These are phyloP conservation scores for Lerista edwardsae DNA, from an alignment of 2,797 vertebrate species.

Conservation along the genomic window DNA sequence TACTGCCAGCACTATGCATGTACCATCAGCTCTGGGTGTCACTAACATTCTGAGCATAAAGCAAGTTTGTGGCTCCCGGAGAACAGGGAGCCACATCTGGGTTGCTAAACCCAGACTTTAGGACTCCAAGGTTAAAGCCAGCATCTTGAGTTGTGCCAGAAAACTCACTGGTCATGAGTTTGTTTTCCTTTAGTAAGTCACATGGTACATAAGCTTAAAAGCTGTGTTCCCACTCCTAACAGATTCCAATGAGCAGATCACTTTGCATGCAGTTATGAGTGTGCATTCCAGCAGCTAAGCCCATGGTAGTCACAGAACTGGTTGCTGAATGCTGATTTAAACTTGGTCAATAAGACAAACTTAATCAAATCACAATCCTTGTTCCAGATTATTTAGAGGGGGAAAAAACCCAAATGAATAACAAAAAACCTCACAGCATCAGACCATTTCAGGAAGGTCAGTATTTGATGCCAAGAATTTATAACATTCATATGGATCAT, in stretches of 20 bases:
- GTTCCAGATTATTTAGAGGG: conserved; percentile 28
- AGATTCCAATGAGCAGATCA: too few species aligned
- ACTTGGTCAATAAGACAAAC: neutral
- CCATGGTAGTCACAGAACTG: neutral
- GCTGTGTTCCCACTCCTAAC: neutral
- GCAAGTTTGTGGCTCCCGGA: too few species aligned
- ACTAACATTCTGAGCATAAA: too few species aligned
- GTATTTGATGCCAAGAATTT: conserved; percentile 24
- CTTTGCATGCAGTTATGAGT: neutral
- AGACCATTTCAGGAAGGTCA: conserved; percentile 25
- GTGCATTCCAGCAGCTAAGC: neutral
- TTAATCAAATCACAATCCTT: neutral
- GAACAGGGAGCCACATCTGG: too few species aligned
- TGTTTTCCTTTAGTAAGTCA: neutral
- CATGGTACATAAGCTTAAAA: neutral
- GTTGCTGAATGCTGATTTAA: neutral
- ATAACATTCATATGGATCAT: conserved; percentile 13
- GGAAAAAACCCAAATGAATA: neutral
- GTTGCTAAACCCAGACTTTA: neutral
- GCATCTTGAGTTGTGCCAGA: neutral
- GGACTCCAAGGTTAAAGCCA: neutral
- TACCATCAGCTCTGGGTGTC: too few species aligned
- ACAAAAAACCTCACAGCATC: conserved; percentile 22
- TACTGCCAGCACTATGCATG: too few species aligned
- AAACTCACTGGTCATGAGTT: neutral